These are phyloP conservation scores for Cantharis rufa DNA, from an alignment of 2,888 invertebrate species.

Conservation along the genomic window DNA sequence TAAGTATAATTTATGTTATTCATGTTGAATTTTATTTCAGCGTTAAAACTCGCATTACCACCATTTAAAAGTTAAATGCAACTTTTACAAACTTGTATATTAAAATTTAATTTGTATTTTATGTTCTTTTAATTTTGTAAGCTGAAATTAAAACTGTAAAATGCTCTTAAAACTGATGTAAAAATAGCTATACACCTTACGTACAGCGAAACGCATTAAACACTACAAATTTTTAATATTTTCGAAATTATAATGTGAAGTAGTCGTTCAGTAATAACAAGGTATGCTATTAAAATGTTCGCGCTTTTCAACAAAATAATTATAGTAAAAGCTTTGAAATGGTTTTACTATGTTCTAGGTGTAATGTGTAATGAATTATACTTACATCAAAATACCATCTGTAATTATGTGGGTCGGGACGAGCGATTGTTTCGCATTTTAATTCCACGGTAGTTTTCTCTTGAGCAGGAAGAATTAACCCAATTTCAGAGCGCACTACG, in stretches of 20 bases:
- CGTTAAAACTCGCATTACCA: not conserved
- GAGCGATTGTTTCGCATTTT: conserved; percentile 77
- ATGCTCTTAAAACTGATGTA: not conserved
- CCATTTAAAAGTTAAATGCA: not conserved
- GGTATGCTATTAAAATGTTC: not conserved
- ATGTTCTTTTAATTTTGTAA: not conserved
- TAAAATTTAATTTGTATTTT: not conserved
- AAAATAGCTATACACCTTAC: not conserved
- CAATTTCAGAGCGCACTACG: conserved; percentile 66
- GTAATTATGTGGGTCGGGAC: conserved; percentile 74
- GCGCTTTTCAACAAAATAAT: not conserved
- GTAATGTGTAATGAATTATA: conserved; percentile 36
- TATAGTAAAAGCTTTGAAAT: not conserved
- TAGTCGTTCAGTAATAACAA: not conserved
- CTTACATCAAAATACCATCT: conserved; percentile 84
- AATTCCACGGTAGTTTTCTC: conserved; percentile 81
- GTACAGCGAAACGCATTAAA: not conserved
- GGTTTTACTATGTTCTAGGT: not conserved
- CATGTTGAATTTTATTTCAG: not conserved
- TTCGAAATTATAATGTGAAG: not conserved
- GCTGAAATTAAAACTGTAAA: not conserved
- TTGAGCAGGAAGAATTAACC: conserved; percentile 58
- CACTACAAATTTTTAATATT: not conserved
- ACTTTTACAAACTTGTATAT: not conserved
- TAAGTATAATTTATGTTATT: not conserved